These are phyloP conservation scores for Philhelius pedissequus DNA, from an alignment of 2,888 invertebrate genomes.

Conservation along the genomic window DNA sequence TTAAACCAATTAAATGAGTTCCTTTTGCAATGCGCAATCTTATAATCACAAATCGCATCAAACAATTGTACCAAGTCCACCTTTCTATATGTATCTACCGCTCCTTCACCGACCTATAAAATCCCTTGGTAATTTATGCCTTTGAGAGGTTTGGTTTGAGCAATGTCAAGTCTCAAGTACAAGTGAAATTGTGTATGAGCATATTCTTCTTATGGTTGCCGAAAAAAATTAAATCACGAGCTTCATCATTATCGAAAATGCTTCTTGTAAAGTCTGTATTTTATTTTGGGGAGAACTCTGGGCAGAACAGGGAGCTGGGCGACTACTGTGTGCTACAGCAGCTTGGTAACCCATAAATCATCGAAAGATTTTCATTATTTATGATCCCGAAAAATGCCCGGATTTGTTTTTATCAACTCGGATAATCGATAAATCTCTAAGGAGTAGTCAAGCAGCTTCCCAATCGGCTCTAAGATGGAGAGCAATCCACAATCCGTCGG, in stretches of 20 bases:
- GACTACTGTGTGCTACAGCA: slow-evolving; percentile 16
- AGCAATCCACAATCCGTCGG: no score
- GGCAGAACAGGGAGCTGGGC: neutral
- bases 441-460: slow-evolving; percentile 43
- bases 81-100: neutral
- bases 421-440: slow-evolving; percentile 68
- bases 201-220: slow-evolving; percentile 4
- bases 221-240: slow-evolving; percentile 67
- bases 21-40: slow-evolving; percentile 5
- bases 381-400: slow-evolving; percentile 65
- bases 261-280: neutral
- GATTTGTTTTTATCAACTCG: slow-evolving; percentile 69
- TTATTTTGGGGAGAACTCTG: neutral
- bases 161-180: slow-evolving; percentile 45
- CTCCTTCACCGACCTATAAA: neutral
- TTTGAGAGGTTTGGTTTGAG: neutral
- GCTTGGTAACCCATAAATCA: slow-evolving; percentile 54
- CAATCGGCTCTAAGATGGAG: slow-evolving; percentile 22
- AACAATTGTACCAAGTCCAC: neutral
- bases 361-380: slow-evolving; percentile 68
- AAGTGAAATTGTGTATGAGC: neutral
- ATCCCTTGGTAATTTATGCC: slow-evolving; percentile 38
- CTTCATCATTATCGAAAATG: slow-evolving; percentile 67
- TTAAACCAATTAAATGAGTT: slow-evolving; percentile 51
- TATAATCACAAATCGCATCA: slow-evolving; percentile 36